Percentiles rank a stretch among this genome's conserved stretches.
These are phyloP conservation scores for Toxotes jaculatrix DNA, from an alignment of 2,113 vertebrate species.

Conservation along the genomic window DNA sequence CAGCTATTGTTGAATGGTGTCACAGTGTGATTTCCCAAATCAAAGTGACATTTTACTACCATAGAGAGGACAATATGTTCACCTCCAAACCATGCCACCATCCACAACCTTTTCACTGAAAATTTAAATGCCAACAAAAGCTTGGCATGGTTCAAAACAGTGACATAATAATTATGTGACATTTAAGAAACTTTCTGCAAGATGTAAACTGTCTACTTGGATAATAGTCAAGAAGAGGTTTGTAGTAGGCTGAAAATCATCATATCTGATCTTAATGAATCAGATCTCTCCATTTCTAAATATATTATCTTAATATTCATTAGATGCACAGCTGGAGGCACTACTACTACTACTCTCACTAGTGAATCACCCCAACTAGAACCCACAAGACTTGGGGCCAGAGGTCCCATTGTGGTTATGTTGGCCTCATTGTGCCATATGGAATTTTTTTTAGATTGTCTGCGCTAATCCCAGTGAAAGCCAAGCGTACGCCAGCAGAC, in stretches of 20 bases:
- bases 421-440: slow-evolving; percentile 67
- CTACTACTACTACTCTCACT: slow-evolving; percentile 2
- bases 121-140: slow-evolving; percentile 66
- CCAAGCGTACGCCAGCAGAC: slow-evolving; percentile 2
- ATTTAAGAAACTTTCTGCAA: slow-evolving; percentile 62
- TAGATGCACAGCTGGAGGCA: slow-evolving; percentile 31
- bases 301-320: slow-evolving; percentile 51
- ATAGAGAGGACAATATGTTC: slow-evolving; percentile 8
- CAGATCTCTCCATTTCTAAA: slow-evolving; percentile 25
- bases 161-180: slow-evolving; percentile 57
- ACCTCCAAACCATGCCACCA: slow-evolving; percentile 45
- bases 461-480: slow-evolving; percentile 46
- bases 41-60: slow-evolving; percentile 50
- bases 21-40: neutral
- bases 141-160: slow-evolving; percentile 39
- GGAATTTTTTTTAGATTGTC: slow-evolving; percentile 49
- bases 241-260: neutral
- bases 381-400: slow-evolving; percentile 21
- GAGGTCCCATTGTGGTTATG: slow-evolving; percentile 11
- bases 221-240: slow-evolving; percentile 47
- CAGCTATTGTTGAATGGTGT: neutral
- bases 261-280: slow-evolving; percentile 27
- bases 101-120: slow-evolving; percentile 53
- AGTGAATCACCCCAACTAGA: slow-evolving; percentile 45
- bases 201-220: slow-evolving; percentile 56